Base-by-base conservation (phyloP, 2,113 vertebrate genomes). In the Vulpes ferrilata region DNA sequence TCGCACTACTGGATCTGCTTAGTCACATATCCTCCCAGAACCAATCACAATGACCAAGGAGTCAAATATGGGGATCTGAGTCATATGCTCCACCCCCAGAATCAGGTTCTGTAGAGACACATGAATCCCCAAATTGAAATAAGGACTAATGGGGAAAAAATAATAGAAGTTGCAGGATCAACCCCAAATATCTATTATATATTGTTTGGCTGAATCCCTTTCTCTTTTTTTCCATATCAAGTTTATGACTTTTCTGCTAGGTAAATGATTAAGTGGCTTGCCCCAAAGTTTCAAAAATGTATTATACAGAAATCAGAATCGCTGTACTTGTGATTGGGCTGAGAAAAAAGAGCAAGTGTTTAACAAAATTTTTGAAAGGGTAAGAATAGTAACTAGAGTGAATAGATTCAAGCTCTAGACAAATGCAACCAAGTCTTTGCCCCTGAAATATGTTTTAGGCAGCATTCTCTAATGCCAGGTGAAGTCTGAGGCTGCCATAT, bases 241-340 rank as follows among this genome's bases (percentile, higher is more conserved):
- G 48, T 74, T 76, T 87, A 89, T 43, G 25, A 71, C 30, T 93
- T 90, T 67, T 55, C 20, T 92, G 38, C 80, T 86, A 90, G 22
- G 79, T 83, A 74, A 91, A 32, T 82, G 35, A 95, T 60, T 85
- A 88, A 62, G 38, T 43, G 11, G 17, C 90, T 90, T 90, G 32
- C 73, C 43, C 43, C 67, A 73, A 74, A 78, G 30, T 80, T 88
- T 74, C 55, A 87, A 80, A 96, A 64, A 69, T 16, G 79, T 7
- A 65, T 71, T 48, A 57, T 27, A 38, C 8, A 87, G n/a, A 95
- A 82, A 92, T 86, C 20, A 89, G 79, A 96, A 86, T 51, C 55
- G 1, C 22, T 59, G 84, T 25, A 30, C 5, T 69, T 19, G 12
- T 6, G 43, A 69, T 16, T 71, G 30, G 25, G 43, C 59, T 83